These are phyloP conservation scores for Zophobas atratus DNA, from an alignment of 1,140 invertebrate genomes.

Conservation along the genomic window DNA sequence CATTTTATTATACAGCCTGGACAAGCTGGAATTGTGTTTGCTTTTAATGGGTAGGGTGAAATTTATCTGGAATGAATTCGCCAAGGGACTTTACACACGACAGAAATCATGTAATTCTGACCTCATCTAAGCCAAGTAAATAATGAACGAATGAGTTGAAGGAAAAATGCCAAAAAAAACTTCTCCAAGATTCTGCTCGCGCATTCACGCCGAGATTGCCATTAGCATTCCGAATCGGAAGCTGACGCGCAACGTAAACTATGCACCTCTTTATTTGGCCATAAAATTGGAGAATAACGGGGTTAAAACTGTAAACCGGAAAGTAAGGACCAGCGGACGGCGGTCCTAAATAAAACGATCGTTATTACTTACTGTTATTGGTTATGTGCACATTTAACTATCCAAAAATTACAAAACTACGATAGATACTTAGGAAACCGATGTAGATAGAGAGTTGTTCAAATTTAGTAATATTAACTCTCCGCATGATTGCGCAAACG, in stretches of 20 bases:
- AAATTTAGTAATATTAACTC: too few species aligned
- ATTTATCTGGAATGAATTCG: conserved; percentile 9
- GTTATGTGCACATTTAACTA: too few species aligned
- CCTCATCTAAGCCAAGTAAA: background rate
- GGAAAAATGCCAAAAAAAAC: background rate
- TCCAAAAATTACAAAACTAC: too few species aligned
- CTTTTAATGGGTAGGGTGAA: conserved; percentile 8
- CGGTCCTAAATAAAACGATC: too few species aligned
- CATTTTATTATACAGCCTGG: conserved; percentile 24
- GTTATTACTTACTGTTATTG: too few species aligned
- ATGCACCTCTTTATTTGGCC: background rate
- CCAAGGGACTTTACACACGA: conserved; percentile 4
- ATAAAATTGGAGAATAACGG: too few species aligned
- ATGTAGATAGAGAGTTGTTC: too few species aligned
- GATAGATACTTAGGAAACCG: too few species aligned
- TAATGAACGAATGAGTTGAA: background rate
- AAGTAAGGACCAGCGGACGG: too few species aligned
- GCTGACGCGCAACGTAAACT: background rate
- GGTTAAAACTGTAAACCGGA: too few species aligned
- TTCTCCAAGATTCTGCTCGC: background rate
- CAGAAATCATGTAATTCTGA: background rate
- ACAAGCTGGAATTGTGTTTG: conserved; percentile 3
- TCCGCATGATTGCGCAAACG: too few species aligned
- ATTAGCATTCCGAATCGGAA: background rate
- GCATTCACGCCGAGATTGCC: background rate